Percentiles rank a stretch among this genome's conserved stretches.
Conservation (phyloP, 23 tunicate genomes). For the Styela plicata region DNA sequence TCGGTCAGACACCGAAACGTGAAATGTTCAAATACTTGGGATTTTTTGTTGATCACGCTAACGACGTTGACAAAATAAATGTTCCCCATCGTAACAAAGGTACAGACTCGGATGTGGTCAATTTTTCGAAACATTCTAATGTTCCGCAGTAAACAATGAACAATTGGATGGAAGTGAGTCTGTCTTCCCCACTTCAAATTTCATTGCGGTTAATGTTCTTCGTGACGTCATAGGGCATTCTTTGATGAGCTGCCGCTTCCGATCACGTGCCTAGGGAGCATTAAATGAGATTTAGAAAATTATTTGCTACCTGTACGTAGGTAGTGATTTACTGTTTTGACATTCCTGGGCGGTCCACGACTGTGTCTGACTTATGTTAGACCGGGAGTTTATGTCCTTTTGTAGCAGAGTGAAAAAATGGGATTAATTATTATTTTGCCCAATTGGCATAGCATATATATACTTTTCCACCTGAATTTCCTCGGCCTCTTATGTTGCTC, state of each 20-base stretch:
- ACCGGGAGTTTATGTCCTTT: too few species aligned
- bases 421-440: too few species aligned
- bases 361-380: too few species aligned
- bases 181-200: not conserved
- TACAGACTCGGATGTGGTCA: not conserved
- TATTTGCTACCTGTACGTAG: too few species aligned
- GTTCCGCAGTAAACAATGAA: not conserved
- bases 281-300: too few species aligned
- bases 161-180: not conserved
- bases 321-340: too few species aligned
- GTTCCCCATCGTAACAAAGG: not conserved
- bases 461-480: too few species aligned
- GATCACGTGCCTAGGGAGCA: not conserved
- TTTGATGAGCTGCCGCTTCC: not conserved
- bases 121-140: not conserved
- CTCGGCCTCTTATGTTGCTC: too few species aligned
- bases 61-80: not conserved
- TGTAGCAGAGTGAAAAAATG: too few species aligned
- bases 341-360: too few species aligned
- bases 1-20: too few species aligned
- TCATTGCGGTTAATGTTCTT: not conserved
- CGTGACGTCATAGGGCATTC: not conserved
- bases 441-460: too few species aligned
- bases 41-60: not conserved
- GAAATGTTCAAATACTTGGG: not conserved